Conservation (phyloP, 2,888 invertebrate species). For the Eumacrocentrus americanus region DNA sequence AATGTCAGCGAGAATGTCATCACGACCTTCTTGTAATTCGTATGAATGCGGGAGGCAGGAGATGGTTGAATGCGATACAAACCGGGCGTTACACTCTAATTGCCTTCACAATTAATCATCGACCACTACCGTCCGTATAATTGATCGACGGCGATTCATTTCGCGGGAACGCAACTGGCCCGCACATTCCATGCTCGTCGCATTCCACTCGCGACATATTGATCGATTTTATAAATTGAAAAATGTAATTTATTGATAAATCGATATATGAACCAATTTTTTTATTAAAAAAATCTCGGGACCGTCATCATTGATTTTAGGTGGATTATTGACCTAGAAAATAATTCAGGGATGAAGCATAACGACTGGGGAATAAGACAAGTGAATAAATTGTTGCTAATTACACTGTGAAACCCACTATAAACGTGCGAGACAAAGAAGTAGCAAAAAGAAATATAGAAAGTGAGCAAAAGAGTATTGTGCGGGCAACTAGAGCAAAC, state of each 20-base stretch:
- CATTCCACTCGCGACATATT: constrained; percentile 3
- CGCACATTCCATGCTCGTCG: constrained; percentile 3
- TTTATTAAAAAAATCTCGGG: no score
- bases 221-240: not conserved
- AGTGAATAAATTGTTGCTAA: constrained; percentile 2
- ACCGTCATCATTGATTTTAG: no score
- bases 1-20: no score
- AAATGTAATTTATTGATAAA: not conserved
- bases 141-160: constrained; percentile 29
- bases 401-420: not conserved
- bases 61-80: not conserved
- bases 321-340: no score
- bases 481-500: no score
- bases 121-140: constrained; percentile 24
- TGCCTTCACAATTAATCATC: constrained; percentile 29
- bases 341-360: not conserved
- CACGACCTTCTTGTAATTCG: not conserved
- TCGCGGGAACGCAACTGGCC: constrained; percentile 4
- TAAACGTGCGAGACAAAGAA: not conserved
- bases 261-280: no score
- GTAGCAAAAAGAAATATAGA: not conserved
- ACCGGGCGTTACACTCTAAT: constrained; percentile 26
- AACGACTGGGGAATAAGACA: not conserved
- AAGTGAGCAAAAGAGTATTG: not conserved
- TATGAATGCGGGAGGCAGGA: not conserved